These are phyloP conservation scores for Cryptops parisi DNA, from an alignment of 2,888 invertebrate species.

Conservation along the genomic window DNA sequence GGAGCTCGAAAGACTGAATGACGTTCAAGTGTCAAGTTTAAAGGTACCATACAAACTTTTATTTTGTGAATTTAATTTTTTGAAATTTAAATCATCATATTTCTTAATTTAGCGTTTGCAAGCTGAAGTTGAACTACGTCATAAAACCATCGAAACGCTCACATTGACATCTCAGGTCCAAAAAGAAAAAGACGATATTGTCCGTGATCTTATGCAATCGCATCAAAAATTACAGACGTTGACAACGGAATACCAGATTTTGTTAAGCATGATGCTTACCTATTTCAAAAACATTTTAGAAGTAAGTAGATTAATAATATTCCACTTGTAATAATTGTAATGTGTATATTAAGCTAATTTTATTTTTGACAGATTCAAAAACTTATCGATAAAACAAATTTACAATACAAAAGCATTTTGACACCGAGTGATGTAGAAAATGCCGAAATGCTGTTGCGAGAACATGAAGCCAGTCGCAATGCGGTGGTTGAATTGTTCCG, in stretches of 20 bases:
- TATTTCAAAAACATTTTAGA: slow-evolving; percentile 52
- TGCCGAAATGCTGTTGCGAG: slow-evolving; percentile 40
- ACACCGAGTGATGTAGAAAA: slow-evolving; percentile 36
- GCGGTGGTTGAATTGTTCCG: slow-evolving; percentile 49
- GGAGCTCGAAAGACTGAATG: slow-evolving; percentile 36
- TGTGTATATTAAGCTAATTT: too few relatives aligned
- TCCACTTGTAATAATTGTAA: background rate
- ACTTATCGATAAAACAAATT: slow-evolving; percentile 43
- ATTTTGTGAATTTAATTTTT: too few relatives aligned
- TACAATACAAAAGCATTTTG: slow-evolving; percentile 32
- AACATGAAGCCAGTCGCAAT: slow-evolving; percentile 50
- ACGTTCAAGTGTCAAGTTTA: slow-evolving; percentile 14
- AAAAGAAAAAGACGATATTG: slow-evolving; percentile 44
- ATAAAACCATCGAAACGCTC: slow-evolving; percentile 50
- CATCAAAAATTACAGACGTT: slow-evolving; percentile 50
- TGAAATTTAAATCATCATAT: too few relatives aligned
- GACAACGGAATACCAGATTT: slow-evolving; percentile 52
- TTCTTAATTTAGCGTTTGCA: slow-evolving; percentile 44
- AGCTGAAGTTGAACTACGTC: slow-evolving; percentile 44
- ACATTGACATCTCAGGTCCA: slow-evolving; percentile 44
- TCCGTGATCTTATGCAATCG: slow-evolving; percentile 48
- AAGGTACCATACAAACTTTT: too few relatives aligned
- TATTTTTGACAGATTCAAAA: slow-evolving; percentile 38
- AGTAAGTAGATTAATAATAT: slow-evolving; percentile 29
- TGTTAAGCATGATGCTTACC: slow-evolving; percentile 51